Conservation (phyloP, 2,888 invertebrate species). For the Ophioninae sp. region DNA sequence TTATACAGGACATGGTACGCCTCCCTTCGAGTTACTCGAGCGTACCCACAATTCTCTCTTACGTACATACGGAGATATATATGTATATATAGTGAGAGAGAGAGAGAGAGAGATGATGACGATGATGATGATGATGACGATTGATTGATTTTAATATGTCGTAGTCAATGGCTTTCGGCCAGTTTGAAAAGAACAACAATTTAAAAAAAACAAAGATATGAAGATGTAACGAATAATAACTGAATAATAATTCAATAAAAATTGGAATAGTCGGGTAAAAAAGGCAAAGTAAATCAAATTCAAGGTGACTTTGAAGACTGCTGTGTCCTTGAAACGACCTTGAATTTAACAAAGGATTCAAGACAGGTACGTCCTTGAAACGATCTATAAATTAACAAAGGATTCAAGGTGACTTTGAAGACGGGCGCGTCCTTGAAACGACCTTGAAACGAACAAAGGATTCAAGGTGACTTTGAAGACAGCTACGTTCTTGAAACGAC, state of each 20-base stretch:
- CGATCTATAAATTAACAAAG: not conserved
- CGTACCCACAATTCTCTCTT: constrained; percentile 1
- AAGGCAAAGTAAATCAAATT: not conserved
- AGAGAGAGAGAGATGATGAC: too few species aligned
- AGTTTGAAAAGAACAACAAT: too few species aligned
- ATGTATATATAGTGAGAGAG: not conserved
- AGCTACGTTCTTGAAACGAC: not conserved
- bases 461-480: not conserved
- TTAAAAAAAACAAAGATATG: too few species aligned
- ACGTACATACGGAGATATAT: not conserved
- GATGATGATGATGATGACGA: too few species aligned
- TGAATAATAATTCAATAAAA: too few species aligned
- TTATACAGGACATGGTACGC: constrained; percentile 21
- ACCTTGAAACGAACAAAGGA: not conserved
- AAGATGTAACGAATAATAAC: too few species aligned
- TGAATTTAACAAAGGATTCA: not conserved
- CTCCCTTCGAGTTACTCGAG: constrained; percentile 38
- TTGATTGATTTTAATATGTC: too few species aligned
- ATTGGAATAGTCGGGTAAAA: too few species aligned
- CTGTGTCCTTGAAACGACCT: not conserved
- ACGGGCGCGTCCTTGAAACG: not conserved
- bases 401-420: not conserved
- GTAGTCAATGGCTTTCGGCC: too few species aligned
- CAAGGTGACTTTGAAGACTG: not conserved
- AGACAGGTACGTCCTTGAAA: not conserved